Base-by-base conservation (phyloP, 2,113 vertebrate species). In the Phocoena phocoena region DNA sequence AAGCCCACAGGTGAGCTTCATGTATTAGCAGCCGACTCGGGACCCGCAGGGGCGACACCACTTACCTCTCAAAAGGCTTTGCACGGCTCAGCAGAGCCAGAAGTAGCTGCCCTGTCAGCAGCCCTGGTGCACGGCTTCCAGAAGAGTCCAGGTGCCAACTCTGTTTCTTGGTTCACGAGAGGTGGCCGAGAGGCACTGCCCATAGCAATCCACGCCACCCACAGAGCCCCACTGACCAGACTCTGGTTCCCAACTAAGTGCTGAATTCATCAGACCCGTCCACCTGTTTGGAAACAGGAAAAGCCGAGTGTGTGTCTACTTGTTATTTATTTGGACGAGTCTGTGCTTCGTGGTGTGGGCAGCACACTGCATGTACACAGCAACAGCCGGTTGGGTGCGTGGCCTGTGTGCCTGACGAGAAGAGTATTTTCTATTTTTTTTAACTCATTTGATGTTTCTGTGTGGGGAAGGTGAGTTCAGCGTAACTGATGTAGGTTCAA, bases 251-350 rank as follows among this genome's bases (percentile, higher is more conserved):
- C 55, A 13, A 9, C 70, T 6, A 26, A 65, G 68, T 6, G 93
- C 73, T 62, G 85, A 50, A 11, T 6, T 25, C 36, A 15, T 63
- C 3, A 23, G 53, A 17, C 28, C 74, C 88, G 21, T 33, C 85
- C 8, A 1, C 60, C 71, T 14, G 12, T 53, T 8, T 15, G 31
- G 63, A 44, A 55, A 60, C 15, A 68, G 91, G 89, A 81, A 87
- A 62, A 53, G 90, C 33, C 4, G 2, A 23, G 68, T 18, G 50
- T 85, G 1, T n/a, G 55, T 82, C 25, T 33, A 8, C 17, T 2
- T 93, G 93, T 97, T 98, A 98, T 98, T 98, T 99, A 98, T 98
- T 98, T 95, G 97, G 88, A 95, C 1, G 67, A 25, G 93, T 96
- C 91, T 83, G 95, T 98, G 96, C 94, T 96, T 95, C 96, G 93